phyloP scores from a whole-genome alignment of 1,140 invertebrate species.

The Cotesia glomerata region DNA sequence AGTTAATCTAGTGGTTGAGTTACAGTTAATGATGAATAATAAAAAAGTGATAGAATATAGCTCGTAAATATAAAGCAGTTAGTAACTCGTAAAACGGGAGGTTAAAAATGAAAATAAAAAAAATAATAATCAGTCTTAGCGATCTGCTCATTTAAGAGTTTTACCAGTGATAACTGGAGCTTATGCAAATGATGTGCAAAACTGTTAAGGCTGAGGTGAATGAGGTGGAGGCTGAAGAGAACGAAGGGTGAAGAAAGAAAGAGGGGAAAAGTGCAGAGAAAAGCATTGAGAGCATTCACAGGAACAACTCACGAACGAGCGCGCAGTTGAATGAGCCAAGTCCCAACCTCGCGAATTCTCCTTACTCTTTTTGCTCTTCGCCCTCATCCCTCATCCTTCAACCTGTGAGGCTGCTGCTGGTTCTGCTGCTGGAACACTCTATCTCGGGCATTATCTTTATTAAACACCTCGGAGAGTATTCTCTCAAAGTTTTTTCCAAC shows the following conservation, averaged over 20 bases:
- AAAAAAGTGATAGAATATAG: no score
- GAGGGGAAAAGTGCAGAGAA: neutral
- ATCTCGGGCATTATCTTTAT: constrained; percentile 62
- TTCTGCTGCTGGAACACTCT: constrained; percentile 32
- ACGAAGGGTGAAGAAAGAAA: neutral
- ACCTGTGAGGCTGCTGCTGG: no score
- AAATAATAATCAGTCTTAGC: no score
- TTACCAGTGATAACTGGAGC: neutral
- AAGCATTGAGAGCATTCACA: constrained; percentile 4
- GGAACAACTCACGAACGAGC: neutral
- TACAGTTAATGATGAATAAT: no score
- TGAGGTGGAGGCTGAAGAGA: neutral
- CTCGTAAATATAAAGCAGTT: no score
- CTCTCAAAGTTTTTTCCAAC: neutral
- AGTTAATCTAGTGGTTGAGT: no score
- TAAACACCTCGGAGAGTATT: constrained; percentile 53
- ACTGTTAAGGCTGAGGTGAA: neutral
- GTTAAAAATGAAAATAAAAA: no score
- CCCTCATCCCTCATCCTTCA: neutral
- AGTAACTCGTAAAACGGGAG: no score
- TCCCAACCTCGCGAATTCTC: neutral
- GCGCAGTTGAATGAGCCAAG: constrained; percentile 10
- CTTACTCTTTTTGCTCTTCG: no score
- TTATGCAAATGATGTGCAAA: constrained; percentile 7
- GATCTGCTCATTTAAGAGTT: constrained; percentile 7